Evolutionary conservation across 2,797 vertebrate species (phyloP).

Genomic region (Crypturellus tataupa): DNA sequence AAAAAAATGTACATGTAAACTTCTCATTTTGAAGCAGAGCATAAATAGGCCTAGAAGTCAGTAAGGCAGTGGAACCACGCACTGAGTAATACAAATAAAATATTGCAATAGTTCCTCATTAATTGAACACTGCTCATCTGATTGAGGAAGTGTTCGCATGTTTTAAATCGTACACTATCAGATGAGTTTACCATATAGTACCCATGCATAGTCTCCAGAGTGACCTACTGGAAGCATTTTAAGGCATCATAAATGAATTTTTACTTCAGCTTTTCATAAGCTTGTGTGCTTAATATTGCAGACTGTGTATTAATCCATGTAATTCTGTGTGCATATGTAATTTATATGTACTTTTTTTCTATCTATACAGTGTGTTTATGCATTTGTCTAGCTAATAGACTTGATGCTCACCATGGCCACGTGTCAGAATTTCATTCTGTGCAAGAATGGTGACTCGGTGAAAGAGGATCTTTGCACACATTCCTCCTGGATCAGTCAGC

Average conservation of each 20-base stretch:
- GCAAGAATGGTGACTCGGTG: background rate
- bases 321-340: background rate
- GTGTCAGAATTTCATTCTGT: background rate
- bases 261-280: background rate
- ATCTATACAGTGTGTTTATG: background rate
- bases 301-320: background rate
- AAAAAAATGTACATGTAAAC: background rate
- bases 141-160: background rate
- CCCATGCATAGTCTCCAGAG: background rate
- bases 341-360: background rate
- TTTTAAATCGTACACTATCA: background rate
- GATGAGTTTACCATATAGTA: background rate
- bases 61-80: background rate
- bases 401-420: background rate
- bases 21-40: background rate
- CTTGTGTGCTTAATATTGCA: background rate
- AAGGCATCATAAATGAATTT: background rate
- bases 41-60: background rate
- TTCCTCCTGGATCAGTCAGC: background rate
- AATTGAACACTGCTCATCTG: background rate
- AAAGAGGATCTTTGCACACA: background rate
- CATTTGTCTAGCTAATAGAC: background rate
- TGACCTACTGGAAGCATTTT: background rate
- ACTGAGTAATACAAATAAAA: background rate
- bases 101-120: background rate